These are phyloP conservation scores for Penaeus vannamei DNA, from an alignment of 1,140 invertebrate genomes.

Conservation along the genomic window DNA sequence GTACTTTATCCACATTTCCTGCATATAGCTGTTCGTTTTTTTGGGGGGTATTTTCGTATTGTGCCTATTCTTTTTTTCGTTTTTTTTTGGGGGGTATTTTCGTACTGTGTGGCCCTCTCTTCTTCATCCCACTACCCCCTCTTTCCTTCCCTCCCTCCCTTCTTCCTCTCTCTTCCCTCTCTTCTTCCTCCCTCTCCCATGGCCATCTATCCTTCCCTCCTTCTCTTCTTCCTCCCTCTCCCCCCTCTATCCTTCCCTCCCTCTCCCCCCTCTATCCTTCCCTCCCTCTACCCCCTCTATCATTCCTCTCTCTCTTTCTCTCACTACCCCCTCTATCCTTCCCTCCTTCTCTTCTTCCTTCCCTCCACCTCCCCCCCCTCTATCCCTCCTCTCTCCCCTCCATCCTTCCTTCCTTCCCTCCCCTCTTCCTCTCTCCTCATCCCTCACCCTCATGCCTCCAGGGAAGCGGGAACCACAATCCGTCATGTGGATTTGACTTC, in stretches of 20 bases:
- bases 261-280: not conserved
- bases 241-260: not conserved
- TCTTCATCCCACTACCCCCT: too few species aligned
- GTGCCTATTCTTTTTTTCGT: not conserved
- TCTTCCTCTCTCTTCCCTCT: too few species aligned
- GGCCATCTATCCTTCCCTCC: too few species aligned
- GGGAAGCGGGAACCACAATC: too few species aligned
- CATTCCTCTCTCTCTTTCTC: not conserved
- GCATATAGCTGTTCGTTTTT: too few species aligned
- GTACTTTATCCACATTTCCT: too few species aligned
- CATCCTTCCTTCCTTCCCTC: not conserved
- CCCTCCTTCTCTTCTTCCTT: not conserved
- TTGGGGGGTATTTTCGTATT: too few species aligned
- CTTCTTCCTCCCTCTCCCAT: too few species aligned
- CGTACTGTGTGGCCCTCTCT: not conserved
- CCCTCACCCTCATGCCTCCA: not conserved
- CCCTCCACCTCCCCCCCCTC: not conserved
- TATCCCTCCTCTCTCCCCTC: not conserved
- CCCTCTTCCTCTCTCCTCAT: not conserved
- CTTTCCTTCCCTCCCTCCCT: too few species aligned
- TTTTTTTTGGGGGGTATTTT: not conserved
- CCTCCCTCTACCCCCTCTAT: not conserved
- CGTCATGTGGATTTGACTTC: too few species aligned
- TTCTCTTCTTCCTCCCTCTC: constrained; percentile 4
- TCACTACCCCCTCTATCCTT: not conserved